Evolutionary conservation across 2,888 invertebrate species (phyloP), one percentile per base, ranked within the genome.

Genomic region (Acronicta alni): DNA sequence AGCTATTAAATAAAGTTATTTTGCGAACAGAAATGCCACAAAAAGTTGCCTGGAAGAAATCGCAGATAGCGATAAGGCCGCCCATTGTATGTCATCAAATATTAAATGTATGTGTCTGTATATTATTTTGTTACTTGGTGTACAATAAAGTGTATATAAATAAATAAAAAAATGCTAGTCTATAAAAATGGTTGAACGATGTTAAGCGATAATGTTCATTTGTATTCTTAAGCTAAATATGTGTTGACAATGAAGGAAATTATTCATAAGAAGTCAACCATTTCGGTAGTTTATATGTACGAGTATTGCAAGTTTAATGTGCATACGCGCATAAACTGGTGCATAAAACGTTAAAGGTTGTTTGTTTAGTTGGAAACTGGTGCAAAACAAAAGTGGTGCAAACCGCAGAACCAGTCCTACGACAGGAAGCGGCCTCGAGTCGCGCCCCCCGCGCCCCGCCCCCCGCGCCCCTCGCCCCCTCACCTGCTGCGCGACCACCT

Each of bases 351-450:
- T 86, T 86, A 87, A 90, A 89, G 85, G 88, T 87, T 87, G 84
- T 84, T 86, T 82, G 81, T 84, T 88, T 89, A 84, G 81, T 88
- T 88, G 84, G 82, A 89, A 93, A 93, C 92, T 92, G 89, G 93
- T 91, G 90, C 92, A 90, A 87, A 89, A 85, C 84, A 87, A 89
- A 77, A 90, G 89, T 92, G 88, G 92, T 92, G 90, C 91, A 92
- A 90, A 90, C 87, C 83, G 80, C 88, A 93, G 83, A 93, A 93
- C 93, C 93, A 89, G 93, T 93, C 90, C 85, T 86, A 83, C 85
- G 91, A 87, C 92, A 92, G 93, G 93, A 92, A 92, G 93, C 90
- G 91, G 89, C 91, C 91, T 91, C 91, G 91, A 84, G 83, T 73
- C 69, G 70, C 72, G 78, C 69, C 75, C 59, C 78, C 64, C 74